Percentiles rank a stretch among this genome's conserved stretches.
Evolutionary conservation across 2,113 vertebrate species (phyloP).

Genomic region (Chlamydotis undulata): DNA sequence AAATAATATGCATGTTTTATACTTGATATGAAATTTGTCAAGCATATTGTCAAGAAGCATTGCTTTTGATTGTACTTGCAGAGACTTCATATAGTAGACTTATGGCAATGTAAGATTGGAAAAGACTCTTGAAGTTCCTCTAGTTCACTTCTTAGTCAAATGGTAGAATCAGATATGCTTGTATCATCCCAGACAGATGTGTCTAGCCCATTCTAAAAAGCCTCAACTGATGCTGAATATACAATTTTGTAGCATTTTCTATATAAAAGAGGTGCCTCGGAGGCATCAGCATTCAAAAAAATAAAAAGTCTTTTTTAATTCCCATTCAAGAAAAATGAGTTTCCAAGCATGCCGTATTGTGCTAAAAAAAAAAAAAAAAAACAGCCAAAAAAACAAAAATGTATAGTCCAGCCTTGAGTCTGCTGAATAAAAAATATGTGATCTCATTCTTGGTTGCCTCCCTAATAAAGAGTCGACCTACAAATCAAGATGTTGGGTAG

Average conservation of each 20-base stretch:
- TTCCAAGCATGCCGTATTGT: neutral
- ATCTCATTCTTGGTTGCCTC: neutral
- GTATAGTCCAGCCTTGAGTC: neutral
- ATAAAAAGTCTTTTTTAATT: neutral
- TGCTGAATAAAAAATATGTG: neutral
- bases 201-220: neutral
- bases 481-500: neutral
- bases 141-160: neutral
- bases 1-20: neutral
- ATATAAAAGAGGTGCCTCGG: neutral
- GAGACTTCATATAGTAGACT: neutral
- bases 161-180: neutral
- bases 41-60: neutral
- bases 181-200: neutral
- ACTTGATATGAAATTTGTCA: neutral
- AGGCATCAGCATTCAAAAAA: neutral
- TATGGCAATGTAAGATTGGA: neutral
- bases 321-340: neutral
- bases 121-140: neutral
- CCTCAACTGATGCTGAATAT: neutral
- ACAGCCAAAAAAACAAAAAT: neutral
- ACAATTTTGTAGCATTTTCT: neutral
- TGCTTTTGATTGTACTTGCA: neutral
- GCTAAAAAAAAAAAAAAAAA: neutral
- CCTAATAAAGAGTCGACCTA: neutral